Base-by-base conservation (phyloP, 2,113 vertebrate genomes). In the Grammomys dolichurus region DNA sequence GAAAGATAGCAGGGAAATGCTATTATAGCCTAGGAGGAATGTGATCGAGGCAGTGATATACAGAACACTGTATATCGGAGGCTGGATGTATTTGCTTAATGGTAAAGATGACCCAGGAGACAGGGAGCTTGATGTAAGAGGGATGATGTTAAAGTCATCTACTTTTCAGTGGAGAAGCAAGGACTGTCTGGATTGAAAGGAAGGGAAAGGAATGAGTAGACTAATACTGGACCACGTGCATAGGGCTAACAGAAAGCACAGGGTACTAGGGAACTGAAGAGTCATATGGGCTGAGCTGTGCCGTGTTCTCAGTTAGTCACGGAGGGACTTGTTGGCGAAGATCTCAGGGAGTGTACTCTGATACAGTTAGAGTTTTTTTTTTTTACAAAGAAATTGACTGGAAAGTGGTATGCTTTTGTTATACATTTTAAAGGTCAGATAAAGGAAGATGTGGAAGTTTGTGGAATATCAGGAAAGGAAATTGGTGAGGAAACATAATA, bases 331-430 rank as follows among this genome's bases (percentile, higher is more conserved):
- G 9, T 70, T 87, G 26, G 31, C 43, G 76, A 67, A 5, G 11
- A 36, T 70, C 91, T 56, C 84, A n/a, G 90, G 7, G 51, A 78
- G 43, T 58, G n/a, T 58, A 1, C 91, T 56, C 63, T 36, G 43
- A 46, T 24, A 54, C 43, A 36, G 43, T n/a, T 51, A 87, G 80
- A 72, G 40, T 54, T 94, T 75, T 40, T 40, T 40, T 40, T 40
- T 40, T 81, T 87, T 65, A 28, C 22, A 16, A 95, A 84, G 36
- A 28, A 17, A 54, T 1, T 60, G 58, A 75, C 72, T 10, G 84
- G 40, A 84, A 93, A 72, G 28, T 48, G 28, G 36, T 94, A 46
- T 31, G 33, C 31, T 90, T 95, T 76, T 96, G 40, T 54, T 87
- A 85, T 24, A 46, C 80, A 84, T 77, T 89, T 76, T 31, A 93